Evolutionary conservation across 2,888 invertebrate species (phyloP).

Genomic region (Shargacucullia verbasci): DNA sequence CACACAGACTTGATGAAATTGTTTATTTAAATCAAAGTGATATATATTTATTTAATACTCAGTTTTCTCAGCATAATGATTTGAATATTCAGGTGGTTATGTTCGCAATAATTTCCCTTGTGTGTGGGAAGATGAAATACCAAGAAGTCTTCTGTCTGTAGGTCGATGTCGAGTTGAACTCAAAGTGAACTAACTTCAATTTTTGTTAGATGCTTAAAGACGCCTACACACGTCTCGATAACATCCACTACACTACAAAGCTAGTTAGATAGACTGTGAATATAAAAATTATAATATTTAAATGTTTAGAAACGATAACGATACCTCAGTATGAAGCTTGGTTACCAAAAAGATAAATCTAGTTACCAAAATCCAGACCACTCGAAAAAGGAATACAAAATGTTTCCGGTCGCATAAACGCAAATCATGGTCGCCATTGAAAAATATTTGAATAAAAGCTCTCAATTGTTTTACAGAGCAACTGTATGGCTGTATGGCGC

Average conservation of each 20-base stretch:
- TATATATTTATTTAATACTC: no score
- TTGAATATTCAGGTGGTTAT: constrained; percentile 3
- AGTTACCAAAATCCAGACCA: not conserved
- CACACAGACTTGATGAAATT: no score
- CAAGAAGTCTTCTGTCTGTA: not conserved
- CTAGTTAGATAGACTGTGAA: no score
- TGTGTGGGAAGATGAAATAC: constrained; percentile 18
- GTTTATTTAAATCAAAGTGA: no score
- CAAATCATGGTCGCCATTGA: constrained; percentile 21
- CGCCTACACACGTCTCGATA: no score
- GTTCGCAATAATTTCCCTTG: constrained; percentile 25
- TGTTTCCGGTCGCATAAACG: constrained; percentile 10
- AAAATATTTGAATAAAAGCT: constrained; percentile 29
- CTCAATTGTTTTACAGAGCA: constrained; percentile 47
- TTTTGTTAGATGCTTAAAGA: no score
- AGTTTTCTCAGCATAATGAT: no score
- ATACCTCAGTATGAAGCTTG: no score
- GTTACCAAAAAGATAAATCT: constrained; percentile 1
- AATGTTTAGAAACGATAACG: no score
- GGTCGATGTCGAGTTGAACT: constrained; percentile 7
- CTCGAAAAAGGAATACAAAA: constrained; percentile 1
- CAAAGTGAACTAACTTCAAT: not conserved
- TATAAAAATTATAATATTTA: no score
- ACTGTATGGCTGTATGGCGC: constrained; percentile 16
- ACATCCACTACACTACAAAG: no score